Base-by-base conservation (phyloP, 53 echinoderm and acorn worm genomes). In the Astropecten irregularis region DNA sequence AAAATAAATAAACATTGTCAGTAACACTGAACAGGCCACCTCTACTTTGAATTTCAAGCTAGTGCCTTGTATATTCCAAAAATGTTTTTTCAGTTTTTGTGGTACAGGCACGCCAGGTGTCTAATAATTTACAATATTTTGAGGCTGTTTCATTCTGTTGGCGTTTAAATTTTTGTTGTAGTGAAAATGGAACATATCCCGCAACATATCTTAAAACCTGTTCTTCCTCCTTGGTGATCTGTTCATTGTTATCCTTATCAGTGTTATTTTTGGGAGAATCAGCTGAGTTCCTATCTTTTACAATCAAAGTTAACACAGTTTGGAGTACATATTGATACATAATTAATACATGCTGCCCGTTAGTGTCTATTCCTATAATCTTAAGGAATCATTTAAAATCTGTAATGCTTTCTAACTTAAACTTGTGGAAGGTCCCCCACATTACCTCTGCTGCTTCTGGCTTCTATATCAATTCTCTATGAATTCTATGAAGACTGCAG, bases 151-250 rank as follows among this genome's bases (percentile, higher is more conserved):
- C 1, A 23, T 55, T 55, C 0, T 0, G 36, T 9, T 40, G 40
- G 16, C 22, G 36, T 39, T 20, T 74, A 0, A 35, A 54, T 6
- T 39, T 56, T 36, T 56, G 20, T 8, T 28, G 9, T 2, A 74
- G 53, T 9, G 53, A 48, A 35, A 74, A 74, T 0, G 76, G 76
- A 56, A 74, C 57, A 74, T 74, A 74, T 3, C 76, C 76, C 6
- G 57, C 53, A 9, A 74, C 37, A 51, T 74, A 74, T n/a, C 76
- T 30, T 1, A 77, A 22, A 0, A 77, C 79, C 47, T 77, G 47
- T 26, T 77, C 47, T 15, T 77, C 62, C 32, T 77, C 79, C 2
- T 66, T 66, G 23, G 20, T 40, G 0, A 66, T 20, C 2, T 7
- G 10, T 0, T 37, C 4, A 1, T 40, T 4, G 7, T 7, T 44